phyloP scores from a whole-genome alignment of 1,140 invertebrate genomes.

The Whitmania pigra region DNA sequence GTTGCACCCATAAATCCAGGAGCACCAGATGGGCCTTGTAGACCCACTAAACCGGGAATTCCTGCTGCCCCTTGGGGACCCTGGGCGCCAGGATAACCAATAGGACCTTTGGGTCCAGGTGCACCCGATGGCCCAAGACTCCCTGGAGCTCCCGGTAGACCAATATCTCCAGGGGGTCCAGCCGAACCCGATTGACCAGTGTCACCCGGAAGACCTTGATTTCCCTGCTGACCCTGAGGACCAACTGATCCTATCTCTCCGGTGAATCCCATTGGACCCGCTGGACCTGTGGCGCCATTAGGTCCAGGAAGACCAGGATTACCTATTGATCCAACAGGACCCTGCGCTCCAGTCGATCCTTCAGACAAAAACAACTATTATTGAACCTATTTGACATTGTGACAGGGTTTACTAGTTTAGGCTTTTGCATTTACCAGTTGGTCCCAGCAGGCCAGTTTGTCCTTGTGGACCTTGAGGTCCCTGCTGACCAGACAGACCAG shows the following conservation, averaged over 20 bases:
- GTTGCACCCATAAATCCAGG: constrained; percentile 13
- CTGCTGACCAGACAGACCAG: constrained; percentile 15
- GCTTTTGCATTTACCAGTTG: background rate
- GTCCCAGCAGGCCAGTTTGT: constrained; percentile 1
- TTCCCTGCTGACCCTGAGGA: constrained; percentile 18
- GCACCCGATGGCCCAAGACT: background rate
- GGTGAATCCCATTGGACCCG: constrained; percentile 8
- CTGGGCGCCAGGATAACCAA: constrained; percentile 3
- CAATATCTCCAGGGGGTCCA: constrained; percentile 8
- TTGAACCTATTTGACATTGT: background rate
- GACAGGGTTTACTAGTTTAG: background rate
- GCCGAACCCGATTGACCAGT: background rate
- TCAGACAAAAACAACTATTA: background rate
- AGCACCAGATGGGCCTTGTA: constrained; percentile 37
- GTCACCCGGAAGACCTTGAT: constrained; percentile 10
- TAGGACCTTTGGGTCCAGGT: constrained; percentile 8
- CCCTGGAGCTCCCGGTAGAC: background rate
- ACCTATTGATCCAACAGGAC: constrained; percentile 13
- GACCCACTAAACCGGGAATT: constrained; percentile 48
- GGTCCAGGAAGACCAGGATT: constrained; percentile 3
- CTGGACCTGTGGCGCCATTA: constrained; percentile 3
- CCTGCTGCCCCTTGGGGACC: background rate
- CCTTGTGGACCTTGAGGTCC: constrained; percentile 18
- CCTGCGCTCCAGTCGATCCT: constrained; percentile 5
- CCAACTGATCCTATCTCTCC: constrained; percentile 8